Conservation (phyloP, 2,888 invertebrate species). For the Horisme vitalbata region DNA sequence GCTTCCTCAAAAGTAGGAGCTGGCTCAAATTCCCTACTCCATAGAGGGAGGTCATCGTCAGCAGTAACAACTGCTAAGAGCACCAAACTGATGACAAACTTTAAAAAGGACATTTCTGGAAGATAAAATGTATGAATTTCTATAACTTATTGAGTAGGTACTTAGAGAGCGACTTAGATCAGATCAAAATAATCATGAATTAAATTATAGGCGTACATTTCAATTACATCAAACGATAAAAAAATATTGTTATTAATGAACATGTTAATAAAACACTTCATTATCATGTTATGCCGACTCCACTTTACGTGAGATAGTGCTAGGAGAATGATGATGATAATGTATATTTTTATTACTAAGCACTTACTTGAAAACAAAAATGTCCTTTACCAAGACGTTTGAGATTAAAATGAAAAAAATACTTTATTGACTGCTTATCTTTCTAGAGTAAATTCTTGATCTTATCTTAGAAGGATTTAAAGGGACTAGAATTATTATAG, state of each 20-base stretch:
- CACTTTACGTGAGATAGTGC: too few species aligned
- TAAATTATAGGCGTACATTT: too few species aligned
- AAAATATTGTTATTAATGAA: too few species aligned
- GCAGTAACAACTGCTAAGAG: conserved; percentile 44
- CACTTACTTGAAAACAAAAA: conserved; percentile 47
- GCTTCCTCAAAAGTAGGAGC: conserved; percentile 26
- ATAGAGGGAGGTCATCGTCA: conserved; percentile 53
- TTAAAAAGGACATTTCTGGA: conserved; percentile 56
- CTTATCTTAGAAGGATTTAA: conserved; percentile 19
- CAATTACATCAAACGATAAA: too few species aligned
- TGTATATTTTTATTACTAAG: background rate
- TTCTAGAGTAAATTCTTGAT: background rate
- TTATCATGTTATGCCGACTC: too few species aligned
- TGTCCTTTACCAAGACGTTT: conserved; percentile 39
- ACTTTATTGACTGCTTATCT: too few species aligned
- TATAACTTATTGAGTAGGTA: too few species aligned
- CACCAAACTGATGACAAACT: conserved; percentile 39
- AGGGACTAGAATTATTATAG: conserved; percentile 15
- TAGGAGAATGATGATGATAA: too few species aligned
- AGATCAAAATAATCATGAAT: too few species aligned
- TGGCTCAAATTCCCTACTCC: conserved; percentile 57
- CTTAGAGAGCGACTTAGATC: too few species aligned
- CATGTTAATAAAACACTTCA: too few species aligned
- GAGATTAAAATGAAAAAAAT: conserved; percentile 8
- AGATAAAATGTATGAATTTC: too few species aligned